Percentiles rank a stretch among this genome's conserved stretches.
Conservation (phyloP, 2,888 invertebrate genomes). For the Aromia moschata region DNA sequence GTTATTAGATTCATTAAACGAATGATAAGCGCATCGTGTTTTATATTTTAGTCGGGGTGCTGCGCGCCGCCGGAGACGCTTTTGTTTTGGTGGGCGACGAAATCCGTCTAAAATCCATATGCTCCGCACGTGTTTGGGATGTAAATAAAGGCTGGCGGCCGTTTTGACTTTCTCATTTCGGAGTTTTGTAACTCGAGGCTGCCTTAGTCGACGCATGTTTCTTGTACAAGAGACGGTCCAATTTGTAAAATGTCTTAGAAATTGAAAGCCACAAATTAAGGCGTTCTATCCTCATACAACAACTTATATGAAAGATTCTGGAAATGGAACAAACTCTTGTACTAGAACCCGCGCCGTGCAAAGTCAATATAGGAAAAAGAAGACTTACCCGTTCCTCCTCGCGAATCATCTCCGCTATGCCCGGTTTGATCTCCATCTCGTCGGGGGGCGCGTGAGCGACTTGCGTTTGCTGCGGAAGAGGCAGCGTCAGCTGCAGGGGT, state of each 20-base stretch:
- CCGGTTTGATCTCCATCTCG: constrained; percentile 92
- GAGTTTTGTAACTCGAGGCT: not conserved
- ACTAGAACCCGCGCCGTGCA: no score
- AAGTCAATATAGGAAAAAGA: no score
- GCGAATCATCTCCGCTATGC: constrained; percentile 95
- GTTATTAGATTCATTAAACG: no score
- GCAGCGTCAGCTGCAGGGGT: constrained; percentile 56
- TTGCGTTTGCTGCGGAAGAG: constrained; percentile 50
- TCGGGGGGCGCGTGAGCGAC: constrained; percentile 64
- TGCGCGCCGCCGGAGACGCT: not conserved
- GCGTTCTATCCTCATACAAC: no score
- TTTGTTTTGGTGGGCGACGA: constrained; percentile 19
- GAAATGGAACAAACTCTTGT: constrained; percentile 13
- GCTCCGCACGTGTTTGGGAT: constrained; percentile 23
- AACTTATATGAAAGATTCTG: no score
- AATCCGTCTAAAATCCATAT: constrained; percentile 23
- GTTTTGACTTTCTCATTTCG: not conserved
- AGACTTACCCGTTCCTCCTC: constrained; percentile 96
- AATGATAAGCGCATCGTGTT: no score
- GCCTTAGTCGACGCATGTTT: no score
- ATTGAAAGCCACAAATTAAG: no score
- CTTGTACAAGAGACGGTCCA: no score
- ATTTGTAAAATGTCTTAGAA: no score
- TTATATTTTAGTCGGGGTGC: no score
- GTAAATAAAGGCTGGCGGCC: constrained; percentile 24